phyloP scores from a whole-genome alignment of 2,113 vertebrate species.

The Elephas maximus region DNA sequence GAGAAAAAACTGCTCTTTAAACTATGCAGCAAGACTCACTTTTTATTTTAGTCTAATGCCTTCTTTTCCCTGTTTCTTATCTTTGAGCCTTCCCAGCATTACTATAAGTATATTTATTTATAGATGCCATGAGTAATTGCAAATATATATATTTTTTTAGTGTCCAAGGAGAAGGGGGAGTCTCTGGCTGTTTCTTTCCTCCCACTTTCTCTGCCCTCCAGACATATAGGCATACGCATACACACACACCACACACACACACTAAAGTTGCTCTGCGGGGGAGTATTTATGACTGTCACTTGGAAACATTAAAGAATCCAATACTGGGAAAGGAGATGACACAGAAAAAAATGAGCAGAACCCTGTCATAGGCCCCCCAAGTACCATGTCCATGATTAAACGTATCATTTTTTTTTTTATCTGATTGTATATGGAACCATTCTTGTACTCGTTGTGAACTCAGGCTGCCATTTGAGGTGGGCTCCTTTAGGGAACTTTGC shows the following conservation, averaged over 20 bases:
- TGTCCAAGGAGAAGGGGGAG: background rate
- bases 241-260: background rate
- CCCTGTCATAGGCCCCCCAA: background rate
- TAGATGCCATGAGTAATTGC: background rate
- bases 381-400: background rate
- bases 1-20: conserved; percentile 9
- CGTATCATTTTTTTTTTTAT: no score
- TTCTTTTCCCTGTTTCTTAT: background rate
- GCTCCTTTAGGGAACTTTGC: conserved; percentile 12
- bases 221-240: background rate
- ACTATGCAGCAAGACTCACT: background rate
- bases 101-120: background rate
- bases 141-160: background rate
- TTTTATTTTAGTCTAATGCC: background rate
- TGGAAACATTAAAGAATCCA: background rate
- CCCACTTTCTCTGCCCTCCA: background rate
- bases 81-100: background rate
- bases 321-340: conserved; percentile 35
- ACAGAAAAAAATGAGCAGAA: conserved; percentile 26
- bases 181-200: background rate
- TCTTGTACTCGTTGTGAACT: accelerated
- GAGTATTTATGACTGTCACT: background rate
- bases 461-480: background rate
- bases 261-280: background rate
- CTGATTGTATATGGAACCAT: background rate